Evolutionary conservation across 2,888 invertebrate genomes (phyloP).

Genomic region (Torymus tubicola): DNA sequence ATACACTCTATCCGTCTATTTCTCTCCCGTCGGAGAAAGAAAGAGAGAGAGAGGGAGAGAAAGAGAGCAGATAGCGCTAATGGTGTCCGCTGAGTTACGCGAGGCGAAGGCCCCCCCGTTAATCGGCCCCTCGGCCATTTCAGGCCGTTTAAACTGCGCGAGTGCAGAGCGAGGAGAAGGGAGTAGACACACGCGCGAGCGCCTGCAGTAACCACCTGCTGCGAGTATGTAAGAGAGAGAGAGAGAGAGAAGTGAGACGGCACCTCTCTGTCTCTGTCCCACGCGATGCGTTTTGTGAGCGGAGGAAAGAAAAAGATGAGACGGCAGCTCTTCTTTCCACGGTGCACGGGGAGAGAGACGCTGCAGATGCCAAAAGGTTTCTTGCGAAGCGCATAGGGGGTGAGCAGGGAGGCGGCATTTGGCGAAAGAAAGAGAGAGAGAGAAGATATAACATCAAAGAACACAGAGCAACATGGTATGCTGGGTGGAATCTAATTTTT

Average conservation of each 20-base stretch:
- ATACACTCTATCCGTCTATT: slow-evolving; percentile 31
- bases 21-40: slow-evolving; percentile 1
- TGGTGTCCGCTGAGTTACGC: slow-evolving; percentile 72
- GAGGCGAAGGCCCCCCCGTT: slow-evolving; percentile 59
- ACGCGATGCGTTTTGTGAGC: not conserved
- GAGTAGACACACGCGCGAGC: slow-evolving; percentile 53
- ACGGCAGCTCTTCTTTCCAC: slow-evolving; percentile 13
- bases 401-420: too few relatives aligned
- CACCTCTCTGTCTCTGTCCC: slow-evolving; percentile 37
- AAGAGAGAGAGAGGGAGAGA: not conserved
- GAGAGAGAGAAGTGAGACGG: slow-evolving; percentile 44
- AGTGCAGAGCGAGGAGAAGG: slow-evolving; percentile 54
- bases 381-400: not conserved
- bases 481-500: too few relatives aligned
- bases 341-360: not conserved
- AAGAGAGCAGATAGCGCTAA: slow-evolving; percentile 68
- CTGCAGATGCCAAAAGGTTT: slow-evolving; percentile 36
- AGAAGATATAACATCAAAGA: too few relatives aligned
- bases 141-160: slow-evolving; percentile 55
- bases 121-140: slow-evolving; percentile 62
- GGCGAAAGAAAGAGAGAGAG: too few relatives aligned
- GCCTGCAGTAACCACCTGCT: slow-evolving; percentile 68
- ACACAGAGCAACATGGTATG: too few relatives aligned
- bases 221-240: slow-evolving; percentile 48
- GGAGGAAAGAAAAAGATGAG: slow-evolving; percentile 19